Percentiles rank a stretch among this genome's conserved stretches.
These are phyloP conservation scores for Andrena dorsata DNA, from an alignment of 2,888 invertebrate species.

Conservation along the genomic window DNA sequence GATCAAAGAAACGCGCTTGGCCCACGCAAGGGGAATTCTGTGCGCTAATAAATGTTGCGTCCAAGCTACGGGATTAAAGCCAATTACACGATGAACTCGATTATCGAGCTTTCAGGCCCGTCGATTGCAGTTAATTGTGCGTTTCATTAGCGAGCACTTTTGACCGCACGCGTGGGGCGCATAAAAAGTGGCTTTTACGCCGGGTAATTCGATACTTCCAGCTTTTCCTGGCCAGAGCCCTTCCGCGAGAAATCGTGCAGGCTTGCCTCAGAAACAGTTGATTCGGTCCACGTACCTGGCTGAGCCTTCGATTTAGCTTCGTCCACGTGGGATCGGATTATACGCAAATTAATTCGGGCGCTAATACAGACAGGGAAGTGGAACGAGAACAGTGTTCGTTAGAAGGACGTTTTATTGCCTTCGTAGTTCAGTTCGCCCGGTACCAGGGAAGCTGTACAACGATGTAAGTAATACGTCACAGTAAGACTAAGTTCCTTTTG, in stretches of 20 bases:
- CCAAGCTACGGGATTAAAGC: conserved; percentile 20
- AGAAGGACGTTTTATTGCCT: neutral
- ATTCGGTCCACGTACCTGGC: neutral
- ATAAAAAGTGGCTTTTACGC: conserved; percentile 52
- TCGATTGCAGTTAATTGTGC: conserved; percentile 67
- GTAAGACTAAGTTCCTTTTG: too few relatives aligned
- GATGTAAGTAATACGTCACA: too few relatives aligned
- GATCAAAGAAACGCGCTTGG: neutral
- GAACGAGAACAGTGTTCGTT: neutral
- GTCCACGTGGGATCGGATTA: neutral
- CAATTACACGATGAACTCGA: conserved; percentile 53
- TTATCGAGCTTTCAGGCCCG: conserved; percentile 56
- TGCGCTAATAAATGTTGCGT: conserved; percentile 25
- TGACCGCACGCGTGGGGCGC: conserved; percentile 27
- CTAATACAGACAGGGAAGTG: neutral
- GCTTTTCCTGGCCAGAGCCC: neutral
- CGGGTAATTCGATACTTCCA: conserved; percentile 40
- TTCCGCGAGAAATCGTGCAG: conserved; percentile 5
- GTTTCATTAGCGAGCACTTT: conserved; percentile 64
- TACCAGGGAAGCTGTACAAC: too few relatives aligned
- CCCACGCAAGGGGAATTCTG: conserved; percentile 8
- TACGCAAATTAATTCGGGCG: neutral
- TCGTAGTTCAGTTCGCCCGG: neutral
- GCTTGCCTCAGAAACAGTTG: neutral
- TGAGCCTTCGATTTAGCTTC: conserved; percentile 5